Evolutionary conservation across 2,113 vertebrate genomes (phyloP).

Genomic region (Salminus brasiliensis): DNA sequence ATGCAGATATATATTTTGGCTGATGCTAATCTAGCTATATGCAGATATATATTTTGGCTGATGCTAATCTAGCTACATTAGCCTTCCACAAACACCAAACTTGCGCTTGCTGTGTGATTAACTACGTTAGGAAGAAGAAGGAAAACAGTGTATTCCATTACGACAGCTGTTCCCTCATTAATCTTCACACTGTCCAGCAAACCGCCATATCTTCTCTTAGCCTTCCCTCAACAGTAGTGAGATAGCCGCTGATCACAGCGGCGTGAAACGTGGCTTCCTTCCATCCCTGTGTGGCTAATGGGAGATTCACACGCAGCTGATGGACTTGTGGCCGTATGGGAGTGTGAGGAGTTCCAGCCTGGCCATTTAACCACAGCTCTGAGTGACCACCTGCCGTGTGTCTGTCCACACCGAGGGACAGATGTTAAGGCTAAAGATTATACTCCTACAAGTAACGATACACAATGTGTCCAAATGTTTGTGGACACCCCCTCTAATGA

Average conservation of each 20-base stretch:
- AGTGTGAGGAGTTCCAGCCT: not conserved
- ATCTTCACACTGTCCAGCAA: not conserved
- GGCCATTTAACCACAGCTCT: conserved; percentile 8
- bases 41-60: no score
- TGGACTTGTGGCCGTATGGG: not conserved
- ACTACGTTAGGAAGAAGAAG: no score
- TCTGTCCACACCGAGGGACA: conserved; percentile 14
- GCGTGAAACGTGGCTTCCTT: not conserved
- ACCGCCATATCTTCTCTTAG: no score
- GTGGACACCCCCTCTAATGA: no score
- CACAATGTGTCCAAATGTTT: no score
- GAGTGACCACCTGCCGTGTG: conserved; percentile 21
- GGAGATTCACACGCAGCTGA: not conserved
- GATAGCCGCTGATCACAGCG: not conserved
- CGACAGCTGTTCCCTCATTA: no score
- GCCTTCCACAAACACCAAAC: no score
- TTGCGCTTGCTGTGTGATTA: no score
- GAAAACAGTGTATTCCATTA: no score
- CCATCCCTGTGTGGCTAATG: not conserved
- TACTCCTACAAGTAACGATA: not conserved
- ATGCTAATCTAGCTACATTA: no score
- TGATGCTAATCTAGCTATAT: no score
- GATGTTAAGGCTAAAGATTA: not conserved
- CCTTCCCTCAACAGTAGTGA: not conserved
- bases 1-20: no score